A percentile compares a stretch with the other conserved stretches of the same genome.
phyloP scores from a whole-genome alignment of 2,888 invertebrate species.

The Cenopis cana region DNA sequence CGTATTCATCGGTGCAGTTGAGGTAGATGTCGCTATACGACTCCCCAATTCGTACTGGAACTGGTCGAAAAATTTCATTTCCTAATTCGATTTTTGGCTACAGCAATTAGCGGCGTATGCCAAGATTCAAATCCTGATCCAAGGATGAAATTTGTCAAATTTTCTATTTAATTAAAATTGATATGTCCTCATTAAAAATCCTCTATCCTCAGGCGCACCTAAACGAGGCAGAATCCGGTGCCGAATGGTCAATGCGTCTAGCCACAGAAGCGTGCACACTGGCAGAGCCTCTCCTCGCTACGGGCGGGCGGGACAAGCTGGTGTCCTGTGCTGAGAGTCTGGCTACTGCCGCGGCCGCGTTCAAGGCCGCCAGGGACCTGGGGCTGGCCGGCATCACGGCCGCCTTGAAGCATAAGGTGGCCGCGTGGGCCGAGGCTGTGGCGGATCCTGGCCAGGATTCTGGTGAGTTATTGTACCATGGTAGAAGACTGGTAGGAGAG shows the following conservation, averaged over 20 bases:
- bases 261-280: slow-evolving; percentile 90
- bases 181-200: too few species aligned
- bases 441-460: slow-evolving; percentile 57
- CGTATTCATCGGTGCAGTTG: too few species aligned
- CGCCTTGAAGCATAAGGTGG: slow-evolving; percentile 59
- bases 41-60: too few species aligned
- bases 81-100: too few species aligned
- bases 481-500: too few species aligned
- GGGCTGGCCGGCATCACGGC: slow-evolving; percentile 62
- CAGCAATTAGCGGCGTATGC: too few species aligned
- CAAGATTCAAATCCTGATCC: too few species aligned
- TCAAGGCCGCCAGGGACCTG: slow-evolving; percentile 65
- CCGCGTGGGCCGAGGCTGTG: slow-evolving; percentile 65
- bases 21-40: too few species aligned
- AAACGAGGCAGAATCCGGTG: slow-evolving; percentile 96
- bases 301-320: slow-evolving; percentile 67
- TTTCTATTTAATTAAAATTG: too few species aligned
- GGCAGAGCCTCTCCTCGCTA: slow-evolving; percentile 85
- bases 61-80: too few species aligned
- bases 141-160: too few species aligned
- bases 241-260: slow-evolving; percentile 95
- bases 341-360: slow-evolving; percentile 66
- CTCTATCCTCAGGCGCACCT: slow-evolving; percentile 88
- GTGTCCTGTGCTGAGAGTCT: slow-evolving; percentile 70
- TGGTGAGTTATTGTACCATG: slow-evolving; percentile 50